Conservation (phyloP, 1,140 invertebrate species). For the Pissodes strobi region DNA sequence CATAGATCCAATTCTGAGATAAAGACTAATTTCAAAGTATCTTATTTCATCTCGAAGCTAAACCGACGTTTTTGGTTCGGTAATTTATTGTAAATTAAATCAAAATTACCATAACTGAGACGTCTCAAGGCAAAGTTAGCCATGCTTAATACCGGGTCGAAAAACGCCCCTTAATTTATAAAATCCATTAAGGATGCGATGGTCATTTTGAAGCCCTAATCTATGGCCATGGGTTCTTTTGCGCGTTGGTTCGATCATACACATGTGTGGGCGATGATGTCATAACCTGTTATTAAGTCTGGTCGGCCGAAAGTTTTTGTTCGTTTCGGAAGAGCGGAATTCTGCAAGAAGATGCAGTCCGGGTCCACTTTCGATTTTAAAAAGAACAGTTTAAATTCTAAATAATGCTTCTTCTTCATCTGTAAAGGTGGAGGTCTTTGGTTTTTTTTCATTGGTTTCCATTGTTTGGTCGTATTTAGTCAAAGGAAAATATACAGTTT, state of each 20-base stretch:
- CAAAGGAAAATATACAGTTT: too few species aligned
- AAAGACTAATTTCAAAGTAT: too few species aligned
- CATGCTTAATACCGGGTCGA: background rate
- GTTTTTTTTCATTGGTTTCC: background rate
- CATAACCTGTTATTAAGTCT: constrained; percentile 11
- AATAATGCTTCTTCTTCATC: too few species aligned
- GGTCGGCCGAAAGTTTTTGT: too few species aligned
- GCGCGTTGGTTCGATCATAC: background rate
- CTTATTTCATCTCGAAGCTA: too few species aligned
- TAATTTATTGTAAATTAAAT: background rate
- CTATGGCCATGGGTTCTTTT: background rate
- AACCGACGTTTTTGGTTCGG: too few species aligned
- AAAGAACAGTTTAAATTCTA: too few species aligned
- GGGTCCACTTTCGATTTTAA: too few species aligned
- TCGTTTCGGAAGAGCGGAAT: background rate
- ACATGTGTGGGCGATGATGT: constrained; percentile 11
- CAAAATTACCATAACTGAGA: background rate
- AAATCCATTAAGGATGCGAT: constrained; percentile 1
- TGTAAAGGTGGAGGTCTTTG: too few species aligned
- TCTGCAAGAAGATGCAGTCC: too few species aligned
- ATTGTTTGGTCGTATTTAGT: background rate
- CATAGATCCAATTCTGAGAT: too few species aligned
- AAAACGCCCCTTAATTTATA: constrained; percentile 1
- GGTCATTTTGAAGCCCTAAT: background rate
- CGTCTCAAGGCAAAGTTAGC: background rate